Base-by-base conservation (phyloP, 1,140 invertebrate species). In the Drosophila bocqueti region DNA sequence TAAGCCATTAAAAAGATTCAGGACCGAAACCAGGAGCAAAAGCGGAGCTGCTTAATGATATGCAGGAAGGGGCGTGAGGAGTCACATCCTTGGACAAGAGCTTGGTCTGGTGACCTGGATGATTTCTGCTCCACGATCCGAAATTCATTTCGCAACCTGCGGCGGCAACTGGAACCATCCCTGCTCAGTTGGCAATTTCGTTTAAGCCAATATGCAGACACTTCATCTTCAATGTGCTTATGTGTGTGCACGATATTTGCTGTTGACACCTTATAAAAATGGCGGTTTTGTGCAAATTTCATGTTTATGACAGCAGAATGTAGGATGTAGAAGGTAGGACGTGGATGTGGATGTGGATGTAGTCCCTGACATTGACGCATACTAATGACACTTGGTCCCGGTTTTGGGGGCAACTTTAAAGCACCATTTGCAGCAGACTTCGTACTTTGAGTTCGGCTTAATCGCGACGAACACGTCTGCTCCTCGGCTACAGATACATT, bases 211-310 rank as follows among this genome's bases (percentile, higher is more conserved):
- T 89, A 89, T 89, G 85, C 75, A 65, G 68, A 65, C 65, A 78
- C 73, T 83, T 80, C 50, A 68, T 55, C 47, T 65, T 55, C 66
- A 72, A 78, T 83, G 64, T 78, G 43, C 64, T 42, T 38, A 65
- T 47, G 46, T 43, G 31, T 47, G 52, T 75, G 74, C 57, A 54
- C 55, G 60, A 81, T 83, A 89, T 89, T 84, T 84, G 84, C 78
- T 63, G 81, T 89, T 89, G 84, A 84, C 84, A 89, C 84, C 84
- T 90, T 89, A 89, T 89, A 81, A 89, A 89, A 89, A 89, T 84
- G 85, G 84, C 81, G 81, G 81, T 81, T 90, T 90, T 89, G 84
- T 89, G 84, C 84, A 90, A 89, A 89, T 90, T 89, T 90, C 85
- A 89, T 89, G 84, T 84, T 89, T 89, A 89, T 89, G 84, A 90